These are phyloP conservation scores for Eurois occulta DNA, from an alignment of 2,888 invertebrate species.

Conservation along the genomic window DNA sequence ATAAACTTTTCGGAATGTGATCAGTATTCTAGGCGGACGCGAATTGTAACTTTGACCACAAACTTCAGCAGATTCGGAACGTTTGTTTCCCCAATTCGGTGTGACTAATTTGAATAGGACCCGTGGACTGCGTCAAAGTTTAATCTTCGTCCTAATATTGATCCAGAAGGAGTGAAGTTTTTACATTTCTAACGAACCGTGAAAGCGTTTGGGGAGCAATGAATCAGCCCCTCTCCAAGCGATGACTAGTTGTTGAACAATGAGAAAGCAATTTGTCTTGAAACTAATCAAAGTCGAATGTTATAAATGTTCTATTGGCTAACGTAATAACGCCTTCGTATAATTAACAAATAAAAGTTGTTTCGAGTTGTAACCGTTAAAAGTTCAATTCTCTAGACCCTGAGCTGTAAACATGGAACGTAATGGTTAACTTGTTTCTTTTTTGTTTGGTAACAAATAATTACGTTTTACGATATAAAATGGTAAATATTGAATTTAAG, in stretches of 20 bases:
- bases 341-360: slow-evolving; percentile 22
- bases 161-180: slow-evolving; percentile 81
- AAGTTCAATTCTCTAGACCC: slow-evolving; percentile 6
- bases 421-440: slow-evolving; percentile 11
- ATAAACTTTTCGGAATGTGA: slow-evolving; percentile 64
- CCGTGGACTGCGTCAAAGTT: slow-evolving; percentile 77
- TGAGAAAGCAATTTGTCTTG: slow-evolving; percentile 66
- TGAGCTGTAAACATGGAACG: slow-evolving; percentile 14
- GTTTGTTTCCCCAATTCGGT: slow-evolving; percentile 75
- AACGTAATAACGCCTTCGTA: slow-evolving; percentile 27
- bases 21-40: slow-evolving; percentile 73
- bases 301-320: slow-evolving; percentile 43
- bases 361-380: slow-evolving; percentile 17
- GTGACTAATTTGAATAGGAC: slow-evolving; percentile 78
- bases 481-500: background rate
- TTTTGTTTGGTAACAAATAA: background rate
- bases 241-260: slow-evolving; percentile 63
- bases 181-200: slow-evolving; percentile 85
- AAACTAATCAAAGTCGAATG: slow-evolving; percentile 52
- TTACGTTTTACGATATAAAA: background rate
- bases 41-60: slow-evolving; percentile 74
- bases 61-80: slow-evolving; percentile 71
- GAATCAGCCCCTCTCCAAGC: slow-evolving; percentile 69
- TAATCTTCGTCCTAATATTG: slow-evolving; percentile 82
- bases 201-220: slow-evolving; percentile 76